Conservation (phyloP, 2,113 vertebrate genomes). For the Burhinus oedicnemus region DNA sequence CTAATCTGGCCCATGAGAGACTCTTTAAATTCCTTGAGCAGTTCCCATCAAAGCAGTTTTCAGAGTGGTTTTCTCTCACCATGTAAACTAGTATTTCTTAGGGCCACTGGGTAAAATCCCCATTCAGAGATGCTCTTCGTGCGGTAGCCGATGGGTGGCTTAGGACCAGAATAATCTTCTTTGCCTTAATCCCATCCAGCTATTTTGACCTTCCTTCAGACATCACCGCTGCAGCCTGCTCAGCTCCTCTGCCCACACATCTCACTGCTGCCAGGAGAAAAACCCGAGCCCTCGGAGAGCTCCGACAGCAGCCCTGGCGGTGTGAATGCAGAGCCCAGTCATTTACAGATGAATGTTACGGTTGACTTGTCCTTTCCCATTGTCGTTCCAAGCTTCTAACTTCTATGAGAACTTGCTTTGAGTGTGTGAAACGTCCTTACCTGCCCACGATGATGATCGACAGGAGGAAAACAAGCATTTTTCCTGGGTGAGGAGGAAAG, state of each 20-base stretch:
- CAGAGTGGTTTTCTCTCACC: background rate
- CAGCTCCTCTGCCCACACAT: background rate
- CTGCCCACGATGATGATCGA: background rate
- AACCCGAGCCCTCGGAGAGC: fast-evolving
- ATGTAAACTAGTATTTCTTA: background rate
- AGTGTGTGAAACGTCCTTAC: background rate
- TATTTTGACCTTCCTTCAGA: background rate
- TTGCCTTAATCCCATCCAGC: slow-evolving; percentile 2
- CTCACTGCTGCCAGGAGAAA: background rate
- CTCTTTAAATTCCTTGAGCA: background rate
- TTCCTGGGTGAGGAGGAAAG: background rate
- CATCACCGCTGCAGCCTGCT: background rate
- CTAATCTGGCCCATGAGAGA: background rate
- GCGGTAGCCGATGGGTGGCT: background rate
- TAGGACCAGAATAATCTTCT: slow-evolving; percentile 14
- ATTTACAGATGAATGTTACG: background rate
- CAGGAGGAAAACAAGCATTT: background rate
- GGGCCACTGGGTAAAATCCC: background rate
- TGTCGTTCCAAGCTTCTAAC: background rate
- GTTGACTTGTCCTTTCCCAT: background rate
- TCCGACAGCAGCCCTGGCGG: background rate
- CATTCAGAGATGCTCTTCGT: background rate
- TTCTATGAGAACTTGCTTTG: background rate
- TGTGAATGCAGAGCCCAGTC: background rate
- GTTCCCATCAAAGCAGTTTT: background rate